A percentile compares a stretch with the other conserved stretches of the same genome.
phyloP scores from a whole-genome alignment of 2,113 vertebrate genomes.

The Bostrychus sinensis region DNA sequence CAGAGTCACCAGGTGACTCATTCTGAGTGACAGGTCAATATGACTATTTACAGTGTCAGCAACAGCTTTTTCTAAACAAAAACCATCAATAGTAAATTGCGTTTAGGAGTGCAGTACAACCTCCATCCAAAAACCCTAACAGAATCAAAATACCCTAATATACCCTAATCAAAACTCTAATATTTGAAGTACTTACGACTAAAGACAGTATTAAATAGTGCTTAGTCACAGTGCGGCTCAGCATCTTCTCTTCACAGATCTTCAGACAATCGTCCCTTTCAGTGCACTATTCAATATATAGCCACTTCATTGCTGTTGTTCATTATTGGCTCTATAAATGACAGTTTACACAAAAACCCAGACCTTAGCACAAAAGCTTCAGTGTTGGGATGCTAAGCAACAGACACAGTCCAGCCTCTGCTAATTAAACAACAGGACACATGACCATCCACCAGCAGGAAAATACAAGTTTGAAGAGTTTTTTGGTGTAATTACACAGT shows the following conservation, averaged over 20 bases:
- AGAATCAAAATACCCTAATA: no score
- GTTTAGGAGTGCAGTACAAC: no score
- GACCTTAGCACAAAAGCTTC: conserved; percentile 32
- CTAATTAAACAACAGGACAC: conserved; percentile 17
- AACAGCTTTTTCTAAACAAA: neutral
- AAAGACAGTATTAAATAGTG: conserved; percentile 9
- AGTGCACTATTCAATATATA: neutral
- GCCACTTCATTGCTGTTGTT: neutral
- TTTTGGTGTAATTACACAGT: no score
- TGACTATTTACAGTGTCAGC: neutral
- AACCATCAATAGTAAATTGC: neutral
- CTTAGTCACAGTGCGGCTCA: conserved; percentile 34
- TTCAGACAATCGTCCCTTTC: neutral
- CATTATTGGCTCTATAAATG: neutral
- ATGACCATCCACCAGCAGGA: conserved; percentile 15
- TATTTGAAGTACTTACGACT: no score
- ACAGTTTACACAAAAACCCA: neutral
- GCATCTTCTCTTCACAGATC: neutral
- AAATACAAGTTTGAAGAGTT: neutral
- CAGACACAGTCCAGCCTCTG: neutral
- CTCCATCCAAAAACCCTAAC: no score
- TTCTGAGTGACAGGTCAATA: neutral
- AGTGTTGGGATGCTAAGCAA: conserved; percentile 38
- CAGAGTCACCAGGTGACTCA: neutral
- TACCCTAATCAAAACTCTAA: no score